A percentile compares a stretch with the other conserved stretches of the same genome.
Conservation (phyloP, 2,797 vertebrate genomes). For the Enteromius anoplus region DNA sequence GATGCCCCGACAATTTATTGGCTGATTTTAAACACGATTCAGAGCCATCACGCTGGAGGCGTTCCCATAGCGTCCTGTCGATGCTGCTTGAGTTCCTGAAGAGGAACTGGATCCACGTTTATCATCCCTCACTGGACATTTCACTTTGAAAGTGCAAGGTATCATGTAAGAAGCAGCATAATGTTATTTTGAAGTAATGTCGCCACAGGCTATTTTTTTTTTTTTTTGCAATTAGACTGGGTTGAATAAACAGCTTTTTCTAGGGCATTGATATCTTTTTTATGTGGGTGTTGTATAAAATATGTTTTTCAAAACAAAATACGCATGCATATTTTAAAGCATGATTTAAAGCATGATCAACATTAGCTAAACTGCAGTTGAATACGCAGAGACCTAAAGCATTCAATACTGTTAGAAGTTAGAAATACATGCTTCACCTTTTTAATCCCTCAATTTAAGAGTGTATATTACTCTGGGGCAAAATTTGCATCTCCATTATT, state of each 20-base stretch:
- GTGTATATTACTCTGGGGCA: background rate
- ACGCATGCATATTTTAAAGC: background rate
- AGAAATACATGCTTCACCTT: background rate
- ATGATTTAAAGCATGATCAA: background rate
- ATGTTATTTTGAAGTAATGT: background rate
- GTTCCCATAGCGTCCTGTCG: no score
- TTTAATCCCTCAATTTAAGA: background rate
- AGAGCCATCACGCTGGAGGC: no score
- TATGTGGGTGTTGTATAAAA: background rate
- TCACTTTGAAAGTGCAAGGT: background rate
- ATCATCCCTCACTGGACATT: background rate
- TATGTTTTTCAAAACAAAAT: background rate
- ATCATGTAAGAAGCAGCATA: background rate
- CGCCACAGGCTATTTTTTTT: background rate
- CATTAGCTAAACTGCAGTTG: background rate
- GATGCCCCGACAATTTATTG: no score
- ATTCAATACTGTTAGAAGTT: background rate
- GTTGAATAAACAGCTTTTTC: background rate
- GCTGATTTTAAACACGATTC: no score
- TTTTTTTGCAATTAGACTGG: background rate
- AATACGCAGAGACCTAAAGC: background rate
- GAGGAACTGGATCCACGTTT: background rate
- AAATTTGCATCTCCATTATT: constrained; percentile 29
- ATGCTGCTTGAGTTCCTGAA: no score
- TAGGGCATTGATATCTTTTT: background rate